Percentiles rank a stretch among this genome's conserved stretches.
Conservation (phyloP, 2,888 invertebrate species). For the Synergus japonicus region DNA sequence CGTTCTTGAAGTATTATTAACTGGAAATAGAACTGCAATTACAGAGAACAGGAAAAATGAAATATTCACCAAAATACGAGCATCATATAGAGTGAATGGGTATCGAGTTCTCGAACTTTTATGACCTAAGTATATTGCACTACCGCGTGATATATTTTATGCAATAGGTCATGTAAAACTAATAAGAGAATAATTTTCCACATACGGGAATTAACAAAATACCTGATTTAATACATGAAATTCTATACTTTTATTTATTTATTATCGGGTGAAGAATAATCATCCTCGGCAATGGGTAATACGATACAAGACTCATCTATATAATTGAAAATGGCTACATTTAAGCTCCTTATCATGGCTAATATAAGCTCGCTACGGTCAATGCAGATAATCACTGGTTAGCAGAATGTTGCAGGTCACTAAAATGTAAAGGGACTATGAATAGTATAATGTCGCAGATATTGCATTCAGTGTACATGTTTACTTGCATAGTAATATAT, state of each 20-base stretch:
- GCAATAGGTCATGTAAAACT: background rate
- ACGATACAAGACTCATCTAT: background rate
- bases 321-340: constrained; percentile 25
- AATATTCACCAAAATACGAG: constrained; percentile 9
- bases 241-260: too few species aligned
- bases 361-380: constrained; percentile 9
- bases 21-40: constrained; percentile 5
- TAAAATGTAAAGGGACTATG: constrained; percentile 11
- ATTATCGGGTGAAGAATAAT: too few species aligned
- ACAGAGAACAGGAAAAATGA: constrained; percentile 1
- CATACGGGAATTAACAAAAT: background rate
- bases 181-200: background rate
- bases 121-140: too few species aligned
- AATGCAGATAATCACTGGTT: constrained; percentile 7
- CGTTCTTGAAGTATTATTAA: background rate
- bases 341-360: constrained; percentile 23
- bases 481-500: background rate
- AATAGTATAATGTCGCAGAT: constrained; percentile 2
- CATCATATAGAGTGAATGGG: background rate
- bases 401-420: background rate
- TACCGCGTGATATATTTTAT: background rate
- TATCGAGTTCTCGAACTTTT: background rate
- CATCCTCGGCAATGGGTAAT: too few species aligned
- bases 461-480: background rate
- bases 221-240: background rate